Evolutionary conservation across 2,888 invertebrate species (phyloP), one percentile per base, ranked within the genome.

Genomic region (Agrotis puta): DNA sequence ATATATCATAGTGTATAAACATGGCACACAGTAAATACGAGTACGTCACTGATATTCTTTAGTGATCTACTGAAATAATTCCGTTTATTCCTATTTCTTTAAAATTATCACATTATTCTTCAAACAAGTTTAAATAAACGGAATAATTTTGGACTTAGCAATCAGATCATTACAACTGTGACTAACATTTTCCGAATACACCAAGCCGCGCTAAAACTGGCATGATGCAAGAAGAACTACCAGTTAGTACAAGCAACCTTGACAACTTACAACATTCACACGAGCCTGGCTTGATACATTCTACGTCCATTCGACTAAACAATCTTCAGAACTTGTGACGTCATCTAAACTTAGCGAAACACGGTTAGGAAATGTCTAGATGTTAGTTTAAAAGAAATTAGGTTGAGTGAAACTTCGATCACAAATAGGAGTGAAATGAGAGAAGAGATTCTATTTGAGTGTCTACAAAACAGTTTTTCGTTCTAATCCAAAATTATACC

Each of bases 211-310:
- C 76, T 75, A 53, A 71, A 78, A 66, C 65, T 64, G 57, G 68
- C 70, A 78, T 87, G 84, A 84, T 88, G 85, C 85, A 88, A 87
- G 79, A 77, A 79, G 75, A 75, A 82, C 75, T 80, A 77, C 70
- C 77, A 79, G 72, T 74, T 76, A 71, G 78, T 76, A 69, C 75
- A 70, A 64, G 65, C 85, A 86, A 87, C 89, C 90, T 89, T 89
- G 90, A 79, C 62, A 73, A 63, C 80, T 70, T 84, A 67, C 81
- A 81, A 82, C 87, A 87, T 86, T 86, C 84, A 83, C 87, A 83
- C 82, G 79, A 76, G 70, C 69, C 79, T 72, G 58, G 71, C 85
- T 85, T 67, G 77, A 82, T 84, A 82, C 76, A 81, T 79, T 82
- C 72, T 69, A 75, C 63, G 59, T 71, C 47, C 39, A 63, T 71